Evolutionary conservation across 2,797 vertebrate species (phyloP).

Genomic region (Acestrorhynchus altus): DNA sequence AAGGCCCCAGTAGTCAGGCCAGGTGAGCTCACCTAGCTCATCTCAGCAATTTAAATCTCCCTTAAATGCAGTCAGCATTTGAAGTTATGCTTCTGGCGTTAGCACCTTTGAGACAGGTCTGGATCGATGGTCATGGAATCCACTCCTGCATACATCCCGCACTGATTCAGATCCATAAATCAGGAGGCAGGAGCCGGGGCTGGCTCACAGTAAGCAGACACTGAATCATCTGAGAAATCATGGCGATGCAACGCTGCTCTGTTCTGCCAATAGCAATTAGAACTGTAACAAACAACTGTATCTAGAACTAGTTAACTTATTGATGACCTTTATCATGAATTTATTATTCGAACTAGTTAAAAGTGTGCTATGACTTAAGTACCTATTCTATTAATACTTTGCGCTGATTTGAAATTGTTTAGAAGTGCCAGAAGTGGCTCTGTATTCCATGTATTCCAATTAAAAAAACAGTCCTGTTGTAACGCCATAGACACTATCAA

Average conservation of each 20-base stretch:
- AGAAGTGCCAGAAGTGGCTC: too few relatives aligned
- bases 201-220: background rate
- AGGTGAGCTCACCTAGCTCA: background rate
- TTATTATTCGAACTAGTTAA: background rate
- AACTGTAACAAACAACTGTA: background rate
- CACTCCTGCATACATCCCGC: constrained; percentile 1
- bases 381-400: too few relatives aligned
- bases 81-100: background rate
- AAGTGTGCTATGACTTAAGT: background rate
- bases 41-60: background rate
- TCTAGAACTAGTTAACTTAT: background rate
- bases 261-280: background rate
- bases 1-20: background rate
- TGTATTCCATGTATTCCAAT: too few relatives aligned
- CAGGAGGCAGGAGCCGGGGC: background rate
- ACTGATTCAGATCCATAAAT: background rate
- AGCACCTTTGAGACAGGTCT: background rate
- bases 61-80: background rate
- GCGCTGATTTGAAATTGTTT: too few relatives aligned
- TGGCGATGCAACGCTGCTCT: background rate
- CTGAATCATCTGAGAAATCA: background rate
- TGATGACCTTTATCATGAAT: background rate
- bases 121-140: constrained; percentile 9
- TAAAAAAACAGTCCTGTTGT: too few relatives aligned
- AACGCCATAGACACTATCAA: too few relatives aligned